Base-by-base conservation (phyloP, 2,797 vertebrate genomes). In the Poeciliopsis gracilis region DNA sequence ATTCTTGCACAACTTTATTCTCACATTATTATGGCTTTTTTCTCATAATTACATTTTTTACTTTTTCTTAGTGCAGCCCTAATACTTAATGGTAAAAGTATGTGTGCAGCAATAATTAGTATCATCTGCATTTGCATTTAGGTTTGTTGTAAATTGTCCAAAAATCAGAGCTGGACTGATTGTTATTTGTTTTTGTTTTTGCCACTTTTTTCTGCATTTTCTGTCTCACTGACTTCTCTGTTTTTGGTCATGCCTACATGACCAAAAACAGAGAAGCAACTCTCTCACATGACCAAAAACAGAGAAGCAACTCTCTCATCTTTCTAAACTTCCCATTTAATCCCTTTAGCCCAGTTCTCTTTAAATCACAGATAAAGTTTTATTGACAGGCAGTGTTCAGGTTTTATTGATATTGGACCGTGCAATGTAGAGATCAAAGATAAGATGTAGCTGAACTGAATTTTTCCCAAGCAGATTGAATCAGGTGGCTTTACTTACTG, bases 401-500 rank as follows among this genome's bases (percentile, higher is more conserved):
- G 36, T 16, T 63, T 13, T 47, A 28, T 16, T 73, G 47, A 41
- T 33, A 45, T n/a, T 78, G 74, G 49, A 49, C 6, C 7, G 20
- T 59, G 33, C 47, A 13, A 38, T 53, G 78, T n/a, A 20, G 63
- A 77, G 16, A 49, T 73, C 16, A 13, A 51, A 49, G 55, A 49
- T 45, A 36, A 55, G 20, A 41, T 18, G 33, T 69, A 67, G 3
- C 13, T 49, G 74, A 77, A 41, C 23, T 46, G 11, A 53, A 73
- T 86, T 84, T 72, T 57, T 25, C 15, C 49, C 33, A 46, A 30
- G 15, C 2, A 38, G 12, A 49, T n/a, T 74, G 79, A 86, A 59
- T 61, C 75, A 76, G 45, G 51, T 72, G 85, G 86, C 81, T 84
- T 84, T 16, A 70, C 66, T 36, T 73, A 15, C 57, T 67, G 7